These are phyloP conservation scores for Patiria pectinifera DNA, from an alignment of 53 echinoderm and acorn worm species.

Conservation along the genomic window DNA sequence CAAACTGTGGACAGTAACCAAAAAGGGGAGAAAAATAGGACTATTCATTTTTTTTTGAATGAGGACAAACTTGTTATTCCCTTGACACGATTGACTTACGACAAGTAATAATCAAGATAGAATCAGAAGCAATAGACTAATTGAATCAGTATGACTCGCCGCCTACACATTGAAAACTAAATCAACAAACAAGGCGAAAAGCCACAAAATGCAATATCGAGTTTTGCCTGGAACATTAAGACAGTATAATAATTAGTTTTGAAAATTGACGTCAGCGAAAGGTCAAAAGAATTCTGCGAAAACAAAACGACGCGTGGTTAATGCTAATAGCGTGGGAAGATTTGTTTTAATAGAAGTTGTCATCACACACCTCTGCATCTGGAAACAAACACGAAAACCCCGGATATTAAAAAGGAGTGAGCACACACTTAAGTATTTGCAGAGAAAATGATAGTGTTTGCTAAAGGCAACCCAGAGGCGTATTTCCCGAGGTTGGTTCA, in stretches of 20 bases:
- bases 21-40: too few relatives aligned
- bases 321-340: not conserved
- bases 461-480: not conserved
- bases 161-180: too few relatives aligned
- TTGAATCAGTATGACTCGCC: too few relatives aligned
- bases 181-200: too few relatives aligned
- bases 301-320: not conserved
- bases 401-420: constrained; percentile 16
- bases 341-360: too few relatives aligned
- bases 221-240: not conserved
- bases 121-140: too few relatives aligned
- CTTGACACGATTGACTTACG: not conserved
- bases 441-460: not conserved
- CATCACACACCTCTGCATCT: not conserved
- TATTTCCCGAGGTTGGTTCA: not conserved
- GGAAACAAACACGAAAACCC: not conserved
- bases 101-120: not conserved
- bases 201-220: too few relatives aligned
- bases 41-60: too few relatives aligned
- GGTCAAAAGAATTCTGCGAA: not conserved
- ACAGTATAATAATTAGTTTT: not conserved
- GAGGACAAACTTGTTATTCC: not conserved
- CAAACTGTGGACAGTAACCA: not conserved
- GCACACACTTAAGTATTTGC: not conserved
- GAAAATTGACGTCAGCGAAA: not conserved